Percentiles rank a stretch among this genome's conserved stretches.
These are phyloP conservation scores for Actinemys pallida DNA, from an alignment of 2,113 vertebrate genomes.

Conservation along the genomic window DNA sequence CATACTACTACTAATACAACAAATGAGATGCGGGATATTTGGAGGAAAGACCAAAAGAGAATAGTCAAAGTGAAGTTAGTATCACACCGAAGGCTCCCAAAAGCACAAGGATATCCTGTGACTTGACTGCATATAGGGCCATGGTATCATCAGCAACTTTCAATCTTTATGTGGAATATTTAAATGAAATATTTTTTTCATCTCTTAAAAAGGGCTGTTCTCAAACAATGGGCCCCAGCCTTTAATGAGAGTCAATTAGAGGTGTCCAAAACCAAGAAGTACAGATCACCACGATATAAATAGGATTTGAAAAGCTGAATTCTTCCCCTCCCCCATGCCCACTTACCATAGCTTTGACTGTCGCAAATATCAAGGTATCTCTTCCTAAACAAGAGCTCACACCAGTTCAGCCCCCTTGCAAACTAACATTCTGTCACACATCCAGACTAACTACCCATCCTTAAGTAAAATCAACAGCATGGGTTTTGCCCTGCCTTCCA, in stretches of 20 bases:
- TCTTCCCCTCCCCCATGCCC: not conserved
- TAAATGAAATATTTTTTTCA: not conserved
- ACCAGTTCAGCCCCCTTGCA: not conserved
- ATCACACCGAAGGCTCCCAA: constrained; percentile 31
- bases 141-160: constrained; percentile 1
- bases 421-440: not conserved
- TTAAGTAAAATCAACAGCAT: not conserved
- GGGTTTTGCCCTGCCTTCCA: not conserved
- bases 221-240: not conserved
- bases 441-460: not conserved
- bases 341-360: not conserved
- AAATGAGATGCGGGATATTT: constrained; percentile 54
- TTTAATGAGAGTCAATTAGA: not conserved
- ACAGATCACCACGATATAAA: accelerated
- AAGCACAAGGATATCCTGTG: constrained; percentile 39
- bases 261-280: not conserved
- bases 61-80: not conserved
- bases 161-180: not conserved
- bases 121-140: not conserved
- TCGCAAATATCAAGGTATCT: not conserved
- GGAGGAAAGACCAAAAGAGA: constrained; percentile 5
- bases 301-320: accelerated
- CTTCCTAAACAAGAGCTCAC: not conserved
- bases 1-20: not conserved
- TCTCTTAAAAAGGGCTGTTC: not conserved